Conservation (phyloP, 1,140 invertebrate species). For the Mycetomoellerius zeteki region DNA sequence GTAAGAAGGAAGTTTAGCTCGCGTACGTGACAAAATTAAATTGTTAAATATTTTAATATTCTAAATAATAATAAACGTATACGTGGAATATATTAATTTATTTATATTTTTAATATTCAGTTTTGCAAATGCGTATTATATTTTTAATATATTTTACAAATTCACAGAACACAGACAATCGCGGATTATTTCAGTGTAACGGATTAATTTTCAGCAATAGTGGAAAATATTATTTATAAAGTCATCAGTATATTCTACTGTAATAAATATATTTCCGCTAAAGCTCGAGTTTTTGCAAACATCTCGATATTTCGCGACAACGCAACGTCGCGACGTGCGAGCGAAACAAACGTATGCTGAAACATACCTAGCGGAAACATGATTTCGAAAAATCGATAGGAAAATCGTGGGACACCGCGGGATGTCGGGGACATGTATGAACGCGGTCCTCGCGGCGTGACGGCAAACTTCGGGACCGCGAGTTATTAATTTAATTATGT, state of each 20-base stretch:
- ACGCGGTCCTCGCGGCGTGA: background rate
- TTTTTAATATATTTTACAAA: background rate
- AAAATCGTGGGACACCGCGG: slow-evolving; percentile 9
- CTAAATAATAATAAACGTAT: background rate
- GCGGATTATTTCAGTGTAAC: slow-evolving; percentile 28
- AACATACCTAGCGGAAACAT: slow-evolving; percentile 5
- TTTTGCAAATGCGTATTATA: background rate
- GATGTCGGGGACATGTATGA: background rate
- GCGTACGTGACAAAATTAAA: background rate
- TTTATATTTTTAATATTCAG: background rate
- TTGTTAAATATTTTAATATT: background rate
- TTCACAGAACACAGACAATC: background rate
- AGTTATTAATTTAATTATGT: slow-evolving; percentile 59
- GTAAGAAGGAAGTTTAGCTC: background rate
- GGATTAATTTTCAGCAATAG: slow-evolving; percentile 32
- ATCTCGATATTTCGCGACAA: slow-evolving; percentile 10
- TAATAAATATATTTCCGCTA: background rate
- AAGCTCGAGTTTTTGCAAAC: background rate
- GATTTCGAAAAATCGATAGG: slow-evolving; percentile 18
- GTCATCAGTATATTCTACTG: background rate
- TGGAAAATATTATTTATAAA: background rate
- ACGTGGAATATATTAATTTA: background rate
- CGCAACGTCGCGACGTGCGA: background rate
- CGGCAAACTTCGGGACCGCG: slow-evolving; percentile 21
- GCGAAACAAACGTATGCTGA: slow-evolving; percentile 1